Conservation (phyloP, 2,888 invertebrate genomes). For the Drosophila recens region DNA sequence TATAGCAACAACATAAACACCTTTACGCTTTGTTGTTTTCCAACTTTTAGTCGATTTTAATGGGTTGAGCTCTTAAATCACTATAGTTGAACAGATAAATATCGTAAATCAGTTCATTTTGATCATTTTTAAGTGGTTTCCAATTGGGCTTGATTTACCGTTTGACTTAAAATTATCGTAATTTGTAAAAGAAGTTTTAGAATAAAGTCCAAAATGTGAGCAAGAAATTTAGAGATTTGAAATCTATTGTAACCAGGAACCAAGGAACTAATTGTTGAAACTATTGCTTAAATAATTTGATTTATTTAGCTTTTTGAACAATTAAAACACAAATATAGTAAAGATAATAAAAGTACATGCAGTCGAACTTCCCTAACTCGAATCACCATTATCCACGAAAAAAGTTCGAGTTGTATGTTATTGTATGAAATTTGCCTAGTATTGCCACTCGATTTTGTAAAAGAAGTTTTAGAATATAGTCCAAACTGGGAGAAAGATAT, state of each 20-base stretch:
- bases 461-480: not conserved
- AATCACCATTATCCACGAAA: too few relatives aligned
- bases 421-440: too few relatives aligned
- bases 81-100: constrained; percentile 15
- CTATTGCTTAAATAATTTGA: too few relatives aligned
- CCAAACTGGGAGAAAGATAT: not conserved
- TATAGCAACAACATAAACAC: constrained; percentile 21
- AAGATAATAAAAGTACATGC: not conserved
- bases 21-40: constrained; percentile 15
- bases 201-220: too few relatives aligned
- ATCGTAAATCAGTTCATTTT: constrained; percentile 8
- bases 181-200: not conserved
- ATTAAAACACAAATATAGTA: not conserved
- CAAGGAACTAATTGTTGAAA: not conserved
- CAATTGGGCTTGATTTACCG: constrained; percentile 5
- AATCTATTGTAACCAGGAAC: not conserved
- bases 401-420: too few relatives aligned
- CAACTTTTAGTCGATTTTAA: constrained; percentile 4
- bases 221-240: not conserved
- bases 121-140: constrained; percentile 9
- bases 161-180: not conserved
- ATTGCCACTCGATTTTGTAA: too few relatives aligned
- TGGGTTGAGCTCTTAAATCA: constrained; percentile 20
- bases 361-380: too few relatives aligned
- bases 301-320: too few relatives aligned